phyloP scores from a whole-genome alignment of 2,888 invertebrate species.

The Subacronicta megacephala region DNA sequence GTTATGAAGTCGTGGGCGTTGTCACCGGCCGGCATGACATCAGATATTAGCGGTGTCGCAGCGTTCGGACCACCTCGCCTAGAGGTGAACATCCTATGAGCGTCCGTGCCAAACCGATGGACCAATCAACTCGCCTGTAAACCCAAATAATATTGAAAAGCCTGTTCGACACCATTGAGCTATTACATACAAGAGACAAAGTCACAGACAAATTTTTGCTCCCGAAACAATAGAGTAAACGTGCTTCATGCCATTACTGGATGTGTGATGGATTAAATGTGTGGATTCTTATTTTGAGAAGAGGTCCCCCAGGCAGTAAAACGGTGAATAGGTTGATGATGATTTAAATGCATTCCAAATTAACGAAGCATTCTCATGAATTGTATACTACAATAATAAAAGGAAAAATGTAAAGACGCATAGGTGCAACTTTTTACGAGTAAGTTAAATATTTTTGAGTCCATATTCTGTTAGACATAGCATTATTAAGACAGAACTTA shows the following conservation, averaged over 20 bases:
- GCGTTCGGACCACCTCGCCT: slow-evolving; percentile 48
- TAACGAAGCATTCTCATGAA: too few relatives aligned
- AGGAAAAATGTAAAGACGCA: too few relatives aligned
- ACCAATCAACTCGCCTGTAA: slow-evolving; percentile 71
- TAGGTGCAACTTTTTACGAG: background rate
- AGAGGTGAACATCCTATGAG: slow-evolving; percentile 83
- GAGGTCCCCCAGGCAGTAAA: too few relatives aligned
- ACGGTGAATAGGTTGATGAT: too few relatives aligned
- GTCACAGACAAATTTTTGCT: background rate
- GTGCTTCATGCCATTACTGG: background rate
- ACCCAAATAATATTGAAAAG: slow-evolving; percentile 73
- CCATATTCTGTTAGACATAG: too few relatives aligned
- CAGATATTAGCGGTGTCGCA: slow-evolving; percentile 69
- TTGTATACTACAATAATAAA: too few relatives aligned
- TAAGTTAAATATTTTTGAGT: too few relatives aligned
- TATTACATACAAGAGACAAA: background rate
- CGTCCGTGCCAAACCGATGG: slow-evolving; percentile 71
- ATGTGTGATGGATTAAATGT: too few relatives aligned
- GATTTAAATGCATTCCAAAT: too few relatives aligned
- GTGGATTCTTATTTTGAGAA: too few relatives aligned
- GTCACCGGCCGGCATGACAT: slow-evolving; percentile 75
- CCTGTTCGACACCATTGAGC: slow-evolving; percentile 61
- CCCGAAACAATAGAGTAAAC: background rate
- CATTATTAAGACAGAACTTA: background rate
- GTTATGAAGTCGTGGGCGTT: slow-evolving; percentile 51